Evolutionary conservation across 2,888 invertebrate species (phyloP).

Genomic region (Nomada hirtipes): DNA sequence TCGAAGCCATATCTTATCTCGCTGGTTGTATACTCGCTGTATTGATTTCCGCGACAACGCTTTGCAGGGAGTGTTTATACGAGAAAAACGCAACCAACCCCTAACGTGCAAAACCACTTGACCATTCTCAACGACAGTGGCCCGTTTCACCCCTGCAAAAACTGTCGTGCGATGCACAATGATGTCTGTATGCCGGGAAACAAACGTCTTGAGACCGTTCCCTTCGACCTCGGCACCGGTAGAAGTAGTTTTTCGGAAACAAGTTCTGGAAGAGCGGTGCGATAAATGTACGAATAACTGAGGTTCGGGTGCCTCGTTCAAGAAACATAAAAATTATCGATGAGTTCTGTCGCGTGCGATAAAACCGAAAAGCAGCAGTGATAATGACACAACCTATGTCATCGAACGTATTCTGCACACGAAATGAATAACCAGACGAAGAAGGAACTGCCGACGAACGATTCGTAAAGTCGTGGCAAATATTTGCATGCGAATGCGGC

Average conservation of each 20-base stretch:
- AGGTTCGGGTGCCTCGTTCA: not conserved
- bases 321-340: not conserved
- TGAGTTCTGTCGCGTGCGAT: not conserved
- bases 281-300: not conserved
- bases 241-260: no score
- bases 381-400: not conserved
- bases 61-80: not conserved
- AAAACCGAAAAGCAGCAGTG: no score
- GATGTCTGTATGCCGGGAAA: not conserved
- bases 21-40: not conserved
- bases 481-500: constrained; percentile 18
- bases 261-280: no score
- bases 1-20: not conserved
- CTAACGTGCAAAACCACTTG: constrained; percentile 34
- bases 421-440: not conserved
- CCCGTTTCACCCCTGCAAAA: not conserved
- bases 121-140: not conserved
- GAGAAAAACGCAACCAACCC: constrained; percentile 10
- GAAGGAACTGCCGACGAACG: not conserved
- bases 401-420: not conserved
- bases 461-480: not conserved
- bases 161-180: constrained; percentile 19
- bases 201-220: not conserved
- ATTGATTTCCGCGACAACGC: constrained; percentile 18
- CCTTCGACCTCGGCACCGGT: not conserved